A percentile compares a stretch with the other conserved stretches of the same genome.
Conservation (phyloP, 30 jellyfish, hydroid and myxozoan species). For the Hydra vulgaris region DNA sequence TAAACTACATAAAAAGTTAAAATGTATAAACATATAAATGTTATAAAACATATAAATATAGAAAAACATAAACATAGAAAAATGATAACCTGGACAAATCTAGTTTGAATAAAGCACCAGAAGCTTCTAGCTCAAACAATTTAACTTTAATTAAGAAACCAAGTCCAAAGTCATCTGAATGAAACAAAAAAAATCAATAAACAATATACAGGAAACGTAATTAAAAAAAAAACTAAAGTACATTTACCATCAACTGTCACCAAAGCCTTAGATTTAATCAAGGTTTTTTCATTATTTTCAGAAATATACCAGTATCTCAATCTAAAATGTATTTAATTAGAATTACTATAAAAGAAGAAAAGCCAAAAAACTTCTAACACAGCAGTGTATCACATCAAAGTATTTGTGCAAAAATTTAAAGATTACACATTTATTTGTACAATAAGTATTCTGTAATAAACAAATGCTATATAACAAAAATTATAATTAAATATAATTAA, state of each 20-base stretch:
- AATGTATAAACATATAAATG: too few species aligned
- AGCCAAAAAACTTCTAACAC: too few species aligned
- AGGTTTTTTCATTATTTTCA: conserved; percentile 12
- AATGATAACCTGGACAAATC: conserved; percentile 16
- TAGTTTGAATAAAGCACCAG: conserved; percentile 16
- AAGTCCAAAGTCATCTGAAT: conserved; percentile 23
- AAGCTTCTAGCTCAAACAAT: conserved; percentile 7
- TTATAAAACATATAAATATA: too few species aligned
- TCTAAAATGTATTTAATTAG: conserved; percentile 1
- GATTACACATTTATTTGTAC: too few species aligned
- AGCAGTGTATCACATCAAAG: background rate
- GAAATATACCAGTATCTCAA: conserved; percentile 30
- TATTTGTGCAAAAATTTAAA: background rate
- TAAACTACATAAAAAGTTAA: too few species aligned
- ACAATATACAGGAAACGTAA: too few species aligned
- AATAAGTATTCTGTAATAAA: too few species aligned
- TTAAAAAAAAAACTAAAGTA: too few species aligned
- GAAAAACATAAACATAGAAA: too few species aligned
- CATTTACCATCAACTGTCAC: conserved; percentile 43
- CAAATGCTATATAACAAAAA: too few species aligned
- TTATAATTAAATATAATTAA: too few species aligned
- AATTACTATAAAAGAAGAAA: background rate
- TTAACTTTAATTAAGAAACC: conserved; percentile 29
- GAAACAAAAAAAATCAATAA: too few species aligned
- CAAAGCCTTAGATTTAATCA: conserved; percentile 19